A percentile compares a stretch with the other conserved stretches of the same genome.
These are phyloP conservation scores for Nomada fabriciana DNA, from an alignment of 2,888 invertebrate species.

Conservation along the genomic window DNA sequence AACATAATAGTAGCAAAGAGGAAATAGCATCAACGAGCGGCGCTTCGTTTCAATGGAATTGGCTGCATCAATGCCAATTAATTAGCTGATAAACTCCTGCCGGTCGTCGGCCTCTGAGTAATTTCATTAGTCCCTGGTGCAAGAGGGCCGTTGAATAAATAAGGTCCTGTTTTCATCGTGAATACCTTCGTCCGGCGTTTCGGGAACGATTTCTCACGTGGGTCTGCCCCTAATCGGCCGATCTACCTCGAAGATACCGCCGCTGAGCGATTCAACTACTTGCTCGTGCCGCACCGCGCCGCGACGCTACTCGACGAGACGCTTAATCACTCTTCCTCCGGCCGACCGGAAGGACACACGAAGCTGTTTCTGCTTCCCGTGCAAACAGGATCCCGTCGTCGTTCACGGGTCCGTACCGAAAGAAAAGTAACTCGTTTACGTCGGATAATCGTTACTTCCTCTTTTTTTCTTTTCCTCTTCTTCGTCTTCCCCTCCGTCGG, in stretches of 20 bases:
- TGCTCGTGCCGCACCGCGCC: no score
- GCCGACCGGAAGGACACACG: constrained; percentile 3
- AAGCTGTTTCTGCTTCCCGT: constrained; percentile 28
- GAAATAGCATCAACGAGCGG: constrained; percentile 60
- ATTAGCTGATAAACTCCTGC: constrained; percentile 74
- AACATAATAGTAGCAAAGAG: constrained; percentile 32
- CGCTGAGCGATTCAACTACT: constrained; percentile 13
- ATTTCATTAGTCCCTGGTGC: constrained; percentile 71
- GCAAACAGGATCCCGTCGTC: constrained; percentile 23
- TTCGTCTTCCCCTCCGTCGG: background rate
- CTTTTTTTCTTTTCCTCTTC: background rate
- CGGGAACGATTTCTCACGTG: constrained; percentile 55
- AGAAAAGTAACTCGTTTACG: constrained; percentile 47
- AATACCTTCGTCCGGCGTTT: constrained; percentile 48
- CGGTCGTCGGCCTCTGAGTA: constrained; percentile 64
- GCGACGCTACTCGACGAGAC: background rate
- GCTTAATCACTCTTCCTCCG: constrained; percentile 41
- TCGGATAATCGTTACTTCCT: constrained; percentile 23
- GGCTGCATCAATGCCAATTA: constrained; percentile 79
- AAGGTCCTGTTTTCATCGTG: constrained; percentile 61
- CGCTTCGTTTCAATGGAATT: constrained; percentile 74
- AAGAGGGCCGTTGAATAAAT: constrained; percentile 69
- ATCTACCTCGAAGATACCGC: constrained; percentile 46
- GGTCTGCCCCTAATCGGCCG: constrained; percentile 48
- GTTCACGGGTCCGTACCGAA: background rate